Conservation (phyloP, 2,888 invertebrate genomes). For the Agrotis clavis region DNA sequence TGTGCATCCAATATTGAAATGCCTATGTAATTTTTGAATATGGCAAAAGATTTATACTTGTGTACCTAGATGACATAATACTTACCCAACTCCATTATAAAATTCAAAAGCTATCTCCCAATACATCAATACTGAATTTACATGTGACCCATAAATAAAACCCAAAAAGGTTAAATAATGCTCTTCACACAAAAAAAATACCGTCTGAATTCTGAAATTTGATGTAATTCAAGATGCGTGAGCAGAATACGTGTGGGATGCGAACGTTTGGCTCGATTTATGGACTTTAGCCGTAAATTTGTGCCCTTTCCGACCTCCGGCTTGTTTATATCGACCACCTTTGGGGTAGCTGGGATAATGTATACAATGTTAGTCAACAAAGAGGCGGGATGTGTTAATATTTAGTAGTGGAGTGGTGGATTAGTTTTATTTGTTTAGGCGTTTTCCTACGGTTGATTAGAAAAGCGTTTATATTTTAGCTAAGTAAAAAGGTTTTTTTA, state of each 20-base stretch:
- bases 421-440: constrained; percentile 34
- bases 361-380: constrained; percentile 42
- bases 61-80: neutral
- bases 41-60: neutral
- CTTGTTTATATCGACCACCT: constrained; percentile 67
- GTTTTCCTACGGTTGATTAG: constrained; percentile 1
- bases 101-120: neutral
- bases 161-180: constrained; percentile 66
- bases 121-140: constrained; percentile 37
- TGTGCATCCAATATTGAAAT: neutral
- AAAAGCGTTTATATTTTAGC: neutral
- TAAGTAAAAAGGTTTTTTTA: neutral
- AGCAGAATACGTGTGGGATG: constrained; percentile 66
- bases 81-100: neutral
- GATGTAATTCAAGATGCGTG: constrained; percentile 73
- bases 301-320: constrained; percentile 62
- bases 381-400: constrained; percentile 35
- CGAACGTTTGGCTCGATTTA: constrained; percentile 72
- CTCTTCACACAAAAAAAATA: constrained; percentile 66
- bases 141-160: constrained; percentile 59
- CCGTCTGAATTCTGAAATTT: constrained; percentile 64
- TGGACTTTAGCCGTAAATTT: constrained; percentile 70
- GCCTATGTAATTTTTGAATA: neutral
- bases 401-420: constrained; percentile 13
- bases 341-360: constrained; percentile 34